phyloP scores from a whole-genome alignment of 2,888 invertebrate species.

The Drosophila prostipennis region DNA sequence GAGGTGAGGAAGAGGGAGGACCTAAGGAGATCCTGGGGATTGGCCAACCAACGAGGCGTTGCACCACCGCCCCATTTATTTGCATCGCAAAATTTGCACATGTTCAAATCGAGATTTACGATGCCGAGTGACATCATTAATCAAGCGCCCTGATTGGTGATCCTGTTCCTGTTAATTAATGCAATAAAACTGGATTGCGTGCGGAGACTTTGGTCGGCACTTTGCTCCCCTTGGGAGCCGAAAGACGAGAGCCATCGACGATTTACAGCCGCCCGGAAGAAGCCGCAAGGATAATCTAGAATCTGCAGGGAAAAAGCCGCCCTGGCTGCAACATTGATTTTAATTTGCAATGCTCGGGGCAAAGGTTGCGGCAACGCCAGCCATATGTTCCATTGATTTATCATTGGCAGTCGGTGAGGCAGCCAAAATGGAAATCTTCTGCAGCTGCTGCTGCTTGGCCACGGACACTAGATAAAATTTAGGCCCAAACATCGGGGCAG shows the following conservation, averaged over 20 bases:
- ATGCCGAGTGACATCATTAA: conserved; percentile 84
- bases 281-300: conserved; percentile 42
- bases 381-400: conserved; percentile 82
- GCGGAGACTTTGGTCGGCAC: conserved; percentile 38
- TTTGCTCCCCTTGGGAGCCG: conserved; percentile 12
- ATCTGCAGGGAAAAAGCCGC: conserved; percentile 20
- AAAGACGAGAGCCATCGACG: conserved; percentile 43
- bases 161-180: conserved; percentile 85
- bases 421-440: conserved; percentile 66
- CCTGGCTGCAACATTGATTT: conserved; percentile 72
- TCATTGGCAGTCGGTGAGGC: conserved; percentile 56
- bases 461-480: conserved; percentile 54
- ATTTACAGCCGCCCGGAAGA: conserved; percentile 53
- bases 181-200: conserved; percentile 84
- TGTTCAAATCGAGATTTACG: conserved; percentile 84
- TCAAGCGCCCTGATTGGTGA: conserved; percentile 85
- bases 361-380: conserved; percentile 74
- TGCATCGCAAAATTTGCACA: conserved; percentile 80
- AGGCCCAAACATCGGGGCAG: conserved; percentile 6
- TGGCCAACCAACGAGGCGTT: conserved; percentile 52
- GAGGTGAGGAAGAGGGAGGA: not conserved
- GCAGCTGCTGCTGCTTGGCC: conserved; percentile 40
- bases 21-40: conserved; percentile 43
- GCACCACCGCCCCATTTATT: conserved; percentile 67
- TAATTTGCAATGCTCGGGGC: conserved; percentile 76